These are phyloP conservation scores for Melanotaenia boesemani DNA, from an alignment of 2,797 vertebrate genomes.

Conservation along the genomic window DNA sequence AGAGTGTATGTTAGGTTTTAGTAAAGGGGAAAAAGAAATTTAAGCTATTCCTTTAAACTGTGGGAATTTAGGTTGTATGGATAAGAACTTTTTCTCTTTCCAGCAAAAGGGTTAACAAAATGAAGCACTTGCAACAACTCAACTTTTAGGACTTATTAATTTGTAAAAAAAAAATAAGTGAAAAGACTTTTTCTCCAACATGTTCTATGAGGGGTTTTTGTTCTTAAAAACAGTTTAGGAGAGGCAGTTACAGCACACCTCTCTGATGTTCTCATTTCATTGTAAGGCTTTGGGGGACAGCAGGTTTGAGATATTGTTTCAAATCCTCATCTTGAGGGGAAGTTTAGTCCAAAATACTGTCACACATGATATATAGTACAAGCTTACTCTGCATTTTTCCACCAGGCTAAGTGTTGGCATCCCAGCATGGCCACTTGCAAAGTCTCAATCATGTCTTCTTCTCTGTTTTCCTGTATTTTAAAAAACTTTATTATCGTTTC, in stretches of 20 bases:
- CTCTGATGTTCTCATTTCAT: slow-evolving; percentile 26
- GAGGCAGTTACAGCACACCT: neutral
- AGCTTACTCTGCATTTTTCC: slow-evolving; percentile 52
- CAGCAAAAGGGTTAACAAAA: neutral
- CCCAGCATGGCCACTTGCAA: slow-evolving; percentile 18
- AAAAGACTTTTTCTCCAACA: neutral
- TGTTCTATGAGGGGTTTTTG: neutral
- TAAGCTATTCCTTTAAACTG: no score
- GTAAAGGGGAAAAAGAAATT: neutral
- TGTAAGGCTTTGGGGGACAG: slow-evolving; percentile 2
- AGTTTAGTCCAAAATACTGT: slow-evolving; percentile 55
- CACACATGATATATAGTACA: slow-evolving; percentile 50
- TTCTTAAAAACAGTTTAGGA: slow-evolving; percentile 2
- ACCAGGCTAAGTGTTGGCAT: slow-evolving; percentile 9
- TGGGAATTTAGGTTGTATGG: no score
- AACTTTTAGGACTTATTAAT: neutral
- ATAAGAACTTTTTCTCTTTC: neutral
- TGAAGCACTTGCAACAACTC: neutral
- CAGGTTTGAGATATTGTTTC: slow-evolving; percentile 35
- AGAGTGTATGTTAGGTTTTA: neutral
- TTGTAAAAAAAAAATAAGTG: neutral
- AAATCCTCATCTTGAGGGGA: slow-evolving; percentile 41
- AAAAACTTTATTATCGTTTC: slow-evolving; percentile 33
- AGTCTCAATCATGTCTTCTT: slow-evolving; percentile 8
- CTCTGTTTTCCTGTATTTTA: slow-evolving; percentile 21